A percentile compares a stretch with the other conserved stretches of the same genome.
These are phyloP conservation scores for Hofmannophila pseudospretella DNA, from an alignment of 2,888 invertebrate genomes.

Conservation along the genomic window DNA sequence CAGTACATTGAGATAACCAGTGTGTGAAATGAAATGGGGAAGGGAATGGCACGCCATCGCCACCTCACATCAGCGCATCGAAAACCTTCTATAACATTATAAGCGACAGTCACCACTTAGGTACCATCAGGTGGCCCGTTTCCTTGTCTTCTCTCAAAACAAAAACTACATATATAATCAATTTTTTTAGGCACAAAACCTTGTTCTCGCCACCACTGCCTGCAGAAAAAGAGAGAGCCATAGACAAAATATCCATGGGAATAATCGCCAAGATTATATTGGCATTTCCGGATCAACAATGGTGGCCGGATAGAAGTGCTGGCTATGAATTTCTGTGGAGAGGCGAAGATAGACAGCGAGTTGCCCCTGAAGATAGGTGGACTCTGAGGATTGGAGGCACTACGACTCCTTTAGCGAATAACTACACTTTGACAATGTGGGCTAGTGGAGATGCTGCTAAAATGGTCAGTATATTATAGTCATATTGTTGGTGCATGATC, in stretches of 20 bases:
- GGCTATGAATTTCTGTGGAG: constrained; percentile 3
- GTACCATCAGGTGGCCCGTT: too few relatives aligned
- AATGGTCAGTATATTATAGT: too few relatives aligned
- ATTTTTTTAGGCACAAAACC: constrained; percentile 25
- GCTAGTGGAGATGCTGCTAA: constrained; percentile 23
- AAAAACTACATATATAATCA: too few relatives aligned
- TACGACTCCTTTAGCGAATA: constrained; percentile 2
- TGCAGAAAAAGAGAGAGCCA: constrained; percentile 66
- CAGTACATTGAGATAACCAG: too few relatives aligned
- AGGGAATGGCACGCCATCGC: too few relatives aligned
- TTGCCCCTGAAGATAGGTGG: neutral
- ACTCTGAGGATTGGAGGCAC: neutral
- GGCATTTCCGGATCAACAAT: constrained; percentile 72
- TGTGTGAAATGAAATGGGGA: too few relatives aligned
- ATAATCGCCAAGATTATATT: constrained; percentile 82
- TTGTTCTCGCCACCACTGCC: constrained; percentile 69
- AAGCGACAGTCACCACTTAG: too few relatives aligned
- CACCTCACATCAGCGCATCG: too few relatives aligned
- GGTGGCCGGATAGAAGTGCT: constrained; percentile 75
- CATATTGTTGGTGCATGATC: too few relatives aligned
- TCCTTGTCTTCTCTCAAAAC: too few relatives aligned
- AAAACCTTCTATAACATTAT: too few relatives aligned
- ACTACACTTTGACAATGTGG: constrained; percentile 24
- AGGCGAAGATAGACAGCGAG: neutral
- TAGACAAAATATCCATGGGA: constrained; percentile 79